phyloP scores from a whole-genome alignment of 1,140 invertebrate genomes.

The Andricus grossulariae region DNA sequence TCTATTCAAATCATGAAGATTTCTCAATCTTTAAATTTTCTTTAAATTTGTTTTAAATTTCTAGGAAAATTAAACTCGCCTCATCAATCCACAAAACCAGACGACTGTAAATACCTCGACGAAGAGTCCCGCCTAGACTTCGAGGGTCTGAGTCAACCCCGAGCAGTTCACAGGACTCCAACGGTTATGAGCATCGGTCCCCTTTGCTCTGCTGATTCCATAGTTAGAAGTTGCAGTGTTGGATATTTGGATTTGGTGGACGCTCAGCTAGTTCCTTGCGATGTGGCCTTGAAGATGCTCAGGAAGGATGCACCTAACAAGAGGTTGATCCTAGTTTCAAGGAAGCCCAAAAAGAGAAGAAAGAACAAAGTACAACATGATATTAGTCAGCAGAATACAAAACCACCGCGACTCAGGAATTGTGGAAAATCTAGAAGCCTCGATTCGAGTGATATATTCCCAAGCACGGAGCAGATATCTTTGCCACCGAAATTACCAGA shows the following conservation, averaged over 20 bases:
- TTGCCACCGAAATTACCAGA: constrained; percentile 65
- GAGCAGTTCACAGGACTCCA: constrained; percentile 78
- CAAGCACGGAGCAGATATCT: constrained; percentile 70
- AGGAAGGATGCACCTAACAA: constrained; percentile 84
- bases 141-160: constrained; percentile 39
- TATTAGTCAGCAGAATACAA: constrained; percentile 63
- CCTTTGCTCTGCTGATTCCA: constrained; percentile 81
- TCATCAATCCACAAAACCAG: constrained; percentile 61
- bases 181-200: constrained; percentile 82
- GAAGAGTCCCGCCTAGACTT: constrained; percentile 76
- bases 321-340: constrained; percentile 83
- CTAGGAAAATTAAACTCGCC: constrained; percentile 52
- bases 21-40: no score
- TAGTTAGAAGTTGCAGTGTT: constrained; percentile 89
- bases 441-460: constrained; percentile 86
- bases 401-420: constrained; percentile 80
- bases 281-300: constrained; percentile 82
- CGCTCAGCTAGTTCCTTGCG: constrained; percentile 82
- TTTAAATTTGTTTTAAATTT: constrained; percentile 38
- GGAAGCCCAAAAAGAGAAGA: constrained; percentile 77
- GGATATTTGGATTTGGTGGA: constrained; percentile 89
- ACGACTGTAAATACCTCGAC: constrained; percentile 82
- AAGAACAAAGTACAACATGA: constrained; percentile 65
- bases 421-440: constrained; percentile 89
- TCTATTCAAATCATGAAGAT: no score